A percentile compares a stretch with the other conserved stretches of the same genome.
phyloP scores from a whole-genome alignment of 2,797 vertebrate species.

The Phaenicophaeus curvirostris region DNA sequence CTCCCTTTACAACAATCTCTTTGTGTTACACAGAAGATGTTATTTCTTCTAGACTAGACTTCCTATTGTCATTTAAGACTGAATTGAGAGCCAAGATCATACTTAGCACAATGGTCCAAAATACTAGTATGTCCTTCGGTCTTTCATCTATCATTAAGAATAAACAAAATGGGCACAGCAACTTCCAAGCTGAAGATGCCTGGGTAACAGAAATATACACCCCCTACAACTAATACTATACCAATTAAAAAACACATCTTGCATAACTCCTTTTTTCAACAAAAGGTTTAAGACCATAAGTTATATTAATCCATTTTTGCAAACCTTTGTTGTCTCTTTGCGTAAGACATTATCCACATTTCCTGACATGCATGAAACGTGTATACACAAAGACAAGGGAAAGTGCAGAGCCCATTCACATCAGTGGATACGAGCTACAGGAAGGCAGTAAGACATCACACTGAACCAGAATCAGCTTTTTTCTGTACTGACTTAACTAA shows the following conservation, averaged over 20 bases:
- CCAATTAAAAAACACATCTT: not conserved
- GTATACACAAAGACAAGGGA: no score
- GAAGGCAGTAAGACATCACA: not conserved
- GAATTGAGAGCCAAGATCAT: not conserved
- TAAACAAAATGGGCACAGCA: not conserved
- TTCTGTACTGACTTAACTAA: not conserved
- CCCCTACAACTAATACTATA: not conserved
- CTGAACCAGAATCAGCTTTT: not conserved
- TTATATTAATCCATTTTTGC: not conserved
- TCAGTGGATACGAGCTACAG: not conserved
- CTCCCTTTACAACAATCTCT: not conserved
- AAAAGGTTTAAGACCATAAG: not conserved
- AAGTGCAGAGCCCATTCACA: not conserved
- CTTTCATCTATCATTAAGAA: not conserved
- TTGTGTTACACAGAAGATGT: not conserved
- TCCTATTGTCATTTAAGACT: not conserved
- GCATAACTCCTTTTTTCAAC: not conserved
- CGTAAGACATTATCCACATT: not conserved
- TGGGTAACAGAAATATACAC: not conserved
- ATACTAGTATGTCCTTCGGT: not conserved
- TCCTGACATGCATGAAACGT: accelerated
- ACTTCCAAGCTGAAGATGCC: not conserved
- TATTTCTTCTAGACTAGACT: not conserved
- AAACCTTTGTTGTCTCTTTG: not conserved
- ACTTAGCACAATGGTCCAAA: not conserved